Conservation (phyloP, 2,113 vertebrate genomes). For the Aramus guarauna region DNA sequence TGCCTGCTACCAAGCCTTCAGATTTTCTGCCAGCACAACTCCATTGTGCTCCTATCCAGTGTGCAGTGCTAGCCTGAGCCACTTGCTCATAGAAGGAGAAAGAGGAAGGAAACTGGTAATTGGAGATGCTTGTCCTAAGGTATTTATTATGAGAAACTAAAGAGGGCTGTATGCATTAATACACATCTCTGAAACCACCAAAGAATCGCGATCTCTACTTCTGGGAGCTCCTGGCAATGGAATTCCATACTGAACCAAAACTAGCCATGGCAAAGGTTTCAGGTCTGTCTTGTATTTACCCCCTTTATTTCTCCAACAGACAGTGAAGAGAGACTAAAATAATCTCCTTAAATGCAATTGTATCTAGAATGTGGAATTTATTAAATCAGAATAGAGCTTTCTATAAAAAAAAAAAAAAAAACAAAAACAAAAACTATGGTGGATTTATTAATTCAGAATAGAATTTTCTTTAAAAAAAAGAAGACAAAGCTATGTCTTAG, state of each 20-base stretch:
- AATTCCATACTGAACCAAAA: background rate
- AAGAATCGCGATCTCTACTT: background rate
- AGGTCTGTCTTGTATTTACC: background rate
- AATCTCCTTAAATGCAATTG: background rate
- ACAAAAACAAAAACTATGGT: background rate
- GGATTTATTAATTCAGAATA: background rate
- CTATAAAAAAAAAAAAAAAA: background rate
- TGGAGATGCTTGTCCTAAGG: background rate
- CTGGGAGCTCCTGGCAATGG: background rate
- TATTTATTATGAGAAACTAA: background rate
- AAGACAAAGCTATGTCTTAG: too few relatives aligned
- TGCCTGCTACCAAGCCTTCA: background rate
- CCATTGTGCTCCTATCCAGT: background rate
- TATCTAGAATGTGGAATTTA: background rate
- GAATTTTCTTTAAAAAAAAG: background rate
- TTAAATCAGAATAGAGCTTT: background rate
- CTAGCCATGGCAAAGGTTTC: background rate
- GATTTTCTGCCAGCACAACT: background rate
- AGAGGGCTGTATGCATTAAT: accelerated
- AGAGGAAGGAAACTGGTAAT: background rate
- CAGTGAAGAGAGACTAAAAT: background rate
- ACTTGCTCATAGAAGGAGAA: background rate
- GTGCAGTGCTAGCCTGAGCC: background rate
- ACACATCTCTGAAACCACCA: background rate
- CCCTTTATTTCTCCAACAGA: background rate